Conservation (phyloP, 2,113 vertebrate genomes). For the Zosterops lateralis region DNA sequence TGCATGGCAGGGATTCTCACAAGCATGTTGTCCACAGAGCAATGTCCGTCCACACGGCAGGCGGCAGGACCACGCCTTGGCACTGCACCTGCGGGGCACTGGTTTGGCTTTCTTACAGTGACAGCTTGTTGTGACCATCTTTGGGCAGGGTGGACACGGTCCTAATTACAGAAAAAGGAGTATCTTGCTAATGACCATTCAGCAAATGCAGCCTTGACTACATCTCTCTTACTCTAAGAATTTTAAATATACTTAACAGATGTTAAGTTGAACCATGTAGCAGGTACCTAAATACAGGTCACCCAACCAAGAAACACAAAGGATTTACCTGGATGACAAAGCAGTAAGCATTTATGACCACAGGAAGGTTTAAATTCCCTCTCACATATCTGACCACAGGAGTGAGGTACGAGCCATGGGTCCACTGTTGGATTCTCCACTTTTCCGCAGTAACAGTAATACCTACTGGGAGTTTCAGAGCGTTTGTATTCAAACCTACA, state of each 20-base stretch:
- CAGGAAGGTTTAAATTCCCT: slow-evolving; percentile 86
- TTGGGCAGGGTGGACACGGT: slow-evolving; percentile 94
- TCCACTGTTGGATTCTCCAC: slow-evolving; percentile 88
- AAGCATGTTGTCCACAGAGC: slow-evolving; percentile 86
- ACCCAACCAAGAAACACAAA: background rate
- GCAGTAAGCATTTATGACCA: slow-evolving; percentile 93
- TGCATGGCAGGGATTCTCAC: slow-evolving; percentile 81
- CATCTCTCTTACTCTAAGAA: background rate
- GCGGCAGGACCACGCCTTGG: slow-evolving; percentile 89
- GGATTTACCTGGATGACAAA: slow-evolving; percentile 92
- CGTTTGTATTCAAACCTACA: slow-evolving; percentile 91
- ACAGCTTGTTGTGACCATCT: slow-evolving; percentile 90
- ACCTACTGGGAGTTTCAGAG: slow-evolving; percentile 85
- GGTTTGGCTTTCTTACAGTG: slow-evolving; percentile 87
- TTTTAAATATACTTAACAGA: background rate
- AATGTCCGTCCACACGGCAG: slow-evolving; percentile 76
- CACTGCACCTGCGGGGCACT: slow-evolving; percentile 89
- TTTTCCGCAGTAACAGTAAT: slow-evolving; percentile 94
- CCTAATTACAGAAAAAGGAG: slow-evolving; percentile 68
- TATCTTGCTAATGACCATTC: background rate
- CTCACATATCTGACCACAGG: slow-evolving; percentile 93
- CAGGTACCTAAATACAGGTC: background rate
- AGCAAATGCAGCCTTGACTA: background rate
- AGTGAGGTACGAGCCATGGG: slow-evolving; percentile 96
- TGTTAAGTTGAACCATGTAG: background rate